A percentile compares a stretch with the other conserved stretches of the same genome.
These are phyloP conservation scores for Pipra filicauda DNA, from an alignment of 2,113 vertebrate genomes.

Conservation along the genomic window DNA sequence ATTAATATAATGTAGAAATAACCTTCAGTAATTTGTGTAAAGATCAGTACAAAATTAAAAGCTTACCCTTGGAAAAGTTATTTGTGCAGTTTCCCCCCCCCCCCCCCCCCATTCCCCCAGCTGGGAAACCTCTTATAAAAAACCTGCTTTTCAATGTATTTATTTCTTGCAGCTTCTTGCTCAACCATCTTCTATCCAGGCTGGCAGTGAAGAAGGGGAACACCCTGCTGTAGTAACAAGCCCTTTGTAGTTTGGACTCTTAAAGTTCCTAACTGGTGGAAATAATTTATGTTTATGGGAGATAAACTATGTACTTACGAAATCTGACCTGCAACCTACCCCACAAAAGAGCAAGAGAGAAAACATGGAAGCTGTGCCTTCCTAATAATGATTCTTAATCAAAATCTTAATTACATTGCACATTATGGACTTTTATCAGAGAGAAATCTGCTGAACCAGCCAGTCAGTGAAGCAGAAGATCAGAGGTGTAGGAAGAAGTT, in stretches of 20 bases:
- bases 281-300: not conserved
- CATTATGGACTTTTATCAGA: not conserved
- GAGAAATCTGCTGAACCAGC: not conserved
- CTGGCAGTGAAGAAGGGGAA: not conserved
- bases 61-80: not conserved
- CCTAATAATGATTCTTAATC: not conserved
- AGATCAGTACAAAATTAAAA: not conserved
- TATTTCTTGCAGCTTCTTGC: not conserved
- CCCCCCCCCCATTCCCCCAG: rapidly evolving
- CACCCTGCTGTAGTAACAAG: not conserved
- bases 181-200: not conserved
- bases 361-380: not conserved
- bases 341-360: not conserved
- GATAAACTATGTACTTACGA: not conserved
- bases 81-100: not conserved
- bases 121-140: not conserved
- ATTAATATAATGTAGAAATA: not conserved
- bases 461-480: not conserved
- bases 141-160: not conserved
- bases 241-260: not conserved
- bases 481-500: not conserved
- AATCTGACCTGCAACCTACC: not conserved
- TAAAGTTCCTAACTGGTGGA: not conserved
- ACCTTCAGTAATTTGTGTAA: not conserved
- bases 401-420: not conserved